phyloP scores from a whole-genome alignment of 92 coral and sea anemone species.

The Palythoa grandis region DNA sequence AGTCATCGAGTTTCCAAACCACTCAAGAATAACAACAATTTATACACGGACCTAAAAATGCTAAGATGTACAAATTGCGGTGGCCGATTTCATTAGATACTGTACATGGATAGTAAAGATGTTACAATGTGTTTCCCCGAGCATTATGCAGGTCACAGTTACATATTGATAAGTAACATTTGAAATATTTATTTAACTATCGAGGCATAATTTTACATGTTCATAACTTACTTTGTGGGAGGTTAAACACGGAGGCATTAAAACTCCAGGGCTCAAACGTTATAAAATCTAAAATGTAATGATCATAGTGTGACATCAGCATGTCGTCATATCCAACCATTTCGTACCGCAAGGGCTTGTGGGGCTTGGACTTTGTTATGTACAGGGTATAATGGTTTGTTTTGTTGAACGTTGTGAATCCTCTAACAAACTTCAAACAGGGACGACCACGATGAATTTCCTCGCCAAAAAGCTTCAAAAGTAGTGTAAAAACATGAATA shows the following conservation, averaged over 20 bases:
- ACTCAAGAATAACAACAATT: too few relatives aligned
- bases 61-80: too few relatives aligned
- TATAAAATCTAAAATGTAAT: constrained; percentile 85
- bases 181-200: background rate
- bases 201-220: background rate
- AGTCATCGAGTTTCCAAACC: too few relatives aligned
- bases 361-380: constrained; percentile 75
- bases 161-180: too few relatives aligned
- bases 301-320: constrained; percentile 98
- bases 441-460: constrained; percentile 86
- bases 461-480: constrained; percentile 73
- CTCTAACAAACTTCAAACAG: constrained; percentile 74
- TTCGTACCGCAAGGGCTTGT: constrained; percentile 89
- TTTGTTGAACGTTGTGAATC: constrained; percentile 72
- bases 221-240: constrained; percentile 82
- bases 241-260: constrained; percentile 73
- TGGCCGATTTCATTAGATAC: too few relatives aligned
- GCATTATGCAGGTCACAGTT: too few relatives aligned
- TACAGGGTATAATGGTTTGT: constrained; percentile 83
- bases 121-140: too few relatives aligned
- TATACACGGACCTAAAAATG: too few relatives aligned
- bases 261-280: constrained; percentile 90
- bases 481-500: background rate
- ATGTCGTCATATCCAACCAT: constrained; percentile 95
- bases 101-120: too few relatives aligned